phyloP scores from a whole-genome alignment of 2,888 invertebrate genomes.

The Noctua janthe region DNA sequence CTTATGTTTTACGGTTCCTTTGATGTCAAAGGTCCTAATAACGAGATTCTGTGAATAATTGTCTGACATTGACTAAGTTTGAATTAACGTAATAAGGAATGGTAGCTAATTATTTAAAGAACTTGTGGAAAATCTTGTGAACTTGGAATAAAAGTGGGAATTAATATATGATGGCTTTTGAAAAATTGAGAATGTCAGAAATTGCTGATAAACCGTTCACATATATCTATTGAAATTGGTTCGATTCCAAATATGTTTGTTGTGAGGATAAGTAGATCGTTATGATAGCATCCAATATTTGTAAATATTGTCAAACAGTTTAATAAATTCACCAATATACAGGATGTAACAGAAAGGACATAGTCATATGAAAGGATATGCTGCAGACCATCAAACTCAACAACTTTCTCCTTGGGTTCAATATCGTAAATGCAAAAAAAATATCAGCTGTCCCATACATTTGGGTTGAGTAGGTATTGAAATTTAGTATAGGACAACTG shows the following conservation, averaged over 20 bases:
- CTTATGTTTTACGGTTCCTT: conserved; percentile 58
- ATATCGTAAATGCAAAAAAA: too few species aligned
- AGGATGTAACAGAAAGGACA: too few species aligned
- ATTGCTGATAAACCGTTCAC: neutral
- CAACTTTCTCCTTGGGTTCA: too few species aligned
- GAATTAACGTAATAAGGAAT: conserved; percentile 42
- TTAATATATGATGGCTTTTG: neutral
- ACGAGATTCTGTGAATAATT: conserved; percentile 62
- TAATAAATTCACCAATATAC: too few species aligned
- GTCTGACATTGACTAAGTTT: conserved; percentile 57
- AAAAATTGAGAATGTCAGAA: neutral
- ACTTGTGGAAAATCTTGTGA: conserved; percentile 1
- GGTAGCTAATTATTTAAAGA: conserved; percentile 16
- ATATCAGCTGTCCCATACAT: too few species aligned
- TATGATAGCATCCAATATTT: too few species aligned
- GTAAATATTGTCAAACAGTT: too few species aligned
- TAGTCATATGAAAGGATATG: too few species aligned
- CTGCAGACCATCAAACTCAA: too few species aligned
- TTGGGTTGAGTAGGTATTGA: too few species aligned
- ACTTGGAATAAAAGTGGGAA: neutral
- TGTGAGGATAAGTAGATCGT: too few species aligned
- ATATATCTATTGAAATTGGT: neutral
- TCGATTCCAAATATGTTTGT: neutral
- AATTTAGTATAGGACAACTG: too few species aligned
- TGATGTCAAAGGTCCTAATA: conserved; percentile 60